Conservation (phyloP, 2,888 invertebrate genomes). For the Mesorhabditis spiculigera region DNA sequence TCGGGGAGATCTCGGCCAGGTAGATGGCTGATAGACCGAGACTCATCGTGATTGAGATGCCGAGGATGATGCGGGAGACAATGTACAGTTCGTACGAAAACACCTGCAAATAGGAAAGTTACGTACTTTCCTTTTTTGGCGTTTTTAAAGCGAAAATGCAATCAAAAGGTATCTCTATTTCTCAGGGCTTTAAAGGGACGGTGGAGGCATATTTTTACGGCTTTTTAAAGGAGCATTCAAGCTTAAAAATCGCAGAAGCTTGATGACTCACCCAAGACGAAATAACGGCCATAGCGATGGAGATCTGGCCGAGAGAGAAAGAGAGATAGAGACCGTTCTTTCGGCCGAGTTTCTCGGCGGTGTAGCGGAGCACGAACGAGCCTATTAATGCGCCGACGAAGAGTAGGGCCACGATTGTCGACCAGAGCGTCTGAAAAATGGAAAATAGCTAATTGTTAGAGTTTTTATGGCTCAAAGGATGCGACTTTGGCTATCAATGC, state of each 20-base stretch:
- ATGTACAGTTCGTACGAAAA: slow-evolving; percentile 41
- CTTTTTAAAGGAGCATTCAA: too few relatives aligned
- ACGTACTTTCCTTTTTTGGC: background rate
- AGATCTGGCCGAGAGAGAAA: background rate
- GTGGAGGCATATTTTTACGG: too few relatives aligned
- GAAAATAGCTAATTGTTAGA: too few relatives aligned
- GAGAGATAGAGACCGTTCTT: slow-evolving; percentile 14
- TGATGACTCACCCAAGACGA: background rate
- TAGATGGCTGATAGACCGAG: slow-evolving; percentile 40
- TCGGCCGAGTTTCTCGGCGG: slow-evolving; percentile 41
- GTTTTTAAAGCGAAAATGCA: background rate
- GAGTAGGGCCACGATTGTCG: slow-evolving; percentile 41
- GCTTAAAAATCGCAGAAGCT: too few relatives aligned
- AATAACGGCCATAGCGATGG: background rate
- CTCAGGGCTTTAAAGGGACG: too few relatives aligned
- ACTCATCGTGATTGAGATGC: slow-evolving; percentile 39
- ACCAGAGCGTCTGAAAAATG: slow-evolving; percentile 43
- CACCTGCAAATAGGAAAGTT: slow-evolving; percentile 10
- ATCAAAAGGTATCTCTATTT: too few relatives aligned
- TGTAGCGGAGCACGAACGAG: slow-evolving; percentile 28
- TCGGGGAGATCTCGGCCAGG: slow-evolving; percentile 42
- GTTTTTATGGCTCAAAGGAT: too few relatives aligned
- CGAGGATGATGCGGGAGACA: slow-evolving; percentile 37
- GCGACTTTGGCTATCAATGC: too few relatives aligned
- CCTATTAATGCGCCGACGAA: slow-evolving; percentile 47